phyloP scores from a whole-genome alignment of 2,888 invertebrate genomes.

The Dynastes grantii region DNA sequence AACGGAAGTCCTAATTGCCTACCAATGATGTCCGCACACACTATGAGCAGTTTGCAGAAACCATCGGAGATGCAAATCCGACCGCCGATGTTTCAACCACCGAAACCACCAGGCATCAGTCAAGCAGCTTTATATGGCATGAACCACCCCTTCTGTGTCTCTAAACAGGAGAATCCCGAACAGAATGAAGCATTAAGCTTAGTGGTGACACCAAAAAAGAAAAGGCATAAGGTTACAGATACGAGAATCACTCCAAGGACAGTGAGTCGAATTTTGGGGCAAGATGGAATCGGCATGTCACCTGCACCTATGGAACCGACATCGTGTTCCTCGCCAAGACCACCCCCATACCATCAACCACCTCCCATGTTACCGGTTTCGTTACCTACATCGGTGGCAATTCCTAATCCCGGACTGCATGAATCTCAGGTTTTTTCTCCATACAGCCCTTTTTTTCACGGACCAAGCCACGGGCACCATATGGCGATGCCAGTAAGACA shows the following conservation, averaged over 20 bases:
- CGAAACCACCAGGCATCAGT: slow-evolving; percentile 79
- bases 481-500: slow-evolving; percentile 70
- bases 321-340: slow-evolving; percentile 75
- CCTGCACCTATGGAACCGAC: slow-evolving; percentile 77
- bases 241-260: slow-evolving; percentile 93
- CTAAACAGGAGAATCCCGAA: slow-evolving; percentile 80
- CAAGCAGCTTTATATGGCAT: slow-evolving; percentile 78
- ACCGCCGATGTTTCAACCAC: slow-evolving; percentile 88
- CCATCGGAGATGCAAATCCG: slow-evolving; percentile 76
- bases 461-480: slow-evolving; percentile 70
- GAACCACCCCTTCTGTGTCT: slow-evolving; percentile 75
- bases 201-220: slow-evolving; percentile 96
- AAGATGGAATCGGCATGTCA: slow-evolving; percentile 84
- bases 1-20: slow-evolving; percentile 70
- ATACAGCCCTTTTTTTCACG: slow-evolving; percentile 91
- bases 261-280: slow-evolving; percentile 87
- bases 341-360: slow-evolving; percentile 80
- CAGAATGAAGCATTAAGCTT: slow-evolving; percentile 95
- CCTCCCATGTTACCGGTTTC: slow-evolving; percentile 91
- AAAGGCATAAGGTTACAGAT: slow-evolving; percentile 97
- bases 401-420: slow-evolving; percentile 96
- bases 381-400: slow-evolving; percentile 95
- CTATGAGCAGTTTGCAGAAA: slow-evolving; percentile 66
- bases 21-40: slow-evolving; percentile 72
- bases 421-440: slow-evolving; percentile 95